Base-by-base conservation (phyloP, 1,140 invertebrate genomes). In the Drosophila pachea region DNA sequence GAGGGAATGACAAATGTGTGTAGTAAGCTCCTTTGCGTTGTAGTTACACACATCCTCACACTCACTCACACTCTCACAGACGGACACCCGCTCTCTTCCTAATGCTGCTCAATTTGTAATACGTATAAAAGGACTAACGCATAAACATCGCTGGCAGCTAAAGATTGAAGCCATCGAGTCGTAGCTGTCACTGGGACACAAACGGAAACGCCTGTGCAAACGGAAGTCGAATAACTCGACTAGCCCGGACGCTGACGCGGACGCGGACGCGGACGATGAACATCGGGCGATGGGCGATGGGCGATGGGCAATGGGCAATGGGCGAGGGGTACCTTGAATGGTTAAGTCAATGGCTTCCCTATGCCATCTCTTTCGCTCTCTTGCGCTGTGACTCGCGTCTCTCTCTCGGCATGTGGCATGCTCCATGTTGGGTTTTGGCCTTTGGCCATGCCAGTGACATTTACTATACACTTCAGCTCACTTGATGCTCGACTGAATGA, bases 401-500 rank as follows among this genome's bases (percentile, higher is more conserved):
- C 11, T 11, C 40, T 14, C 14, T n/a, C 5, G 40, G 12, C 12
- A 43, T 14, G 40, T 31, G 29, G 45, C 36, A 33, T 60, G 63
- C 36, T 49, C 12, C 49, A 60, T 49, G 53, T 47, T 45, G 55
- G 47, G 47, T 47, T 42, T 68, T 61, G 54, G 31, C 40, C 40
- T 56, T 62, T 55, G 58, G 61, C 52, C 73, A 62, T 74, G 74
- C 67, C 76, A 74, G 63, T 86, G 81, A 86, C 81, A 86, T 86
- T 86, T 79, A 74, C 76, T 86, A 76, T 86, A 86, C 81, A 81
- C 81, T 86, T 78, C 70, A 86, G 64, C 74, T 74, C 73, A 74
- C 76, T 84, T 56, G 81, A 78, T 74, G 81, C 70, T 86, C 58
- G 59, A 79, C 69, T 84, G 81, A 86, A 86, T 86, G 81, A 84